phyloP scores from a whole-genome alignment of 2,797 vertebrate species.

The Girardinus metallicus region DNA sequence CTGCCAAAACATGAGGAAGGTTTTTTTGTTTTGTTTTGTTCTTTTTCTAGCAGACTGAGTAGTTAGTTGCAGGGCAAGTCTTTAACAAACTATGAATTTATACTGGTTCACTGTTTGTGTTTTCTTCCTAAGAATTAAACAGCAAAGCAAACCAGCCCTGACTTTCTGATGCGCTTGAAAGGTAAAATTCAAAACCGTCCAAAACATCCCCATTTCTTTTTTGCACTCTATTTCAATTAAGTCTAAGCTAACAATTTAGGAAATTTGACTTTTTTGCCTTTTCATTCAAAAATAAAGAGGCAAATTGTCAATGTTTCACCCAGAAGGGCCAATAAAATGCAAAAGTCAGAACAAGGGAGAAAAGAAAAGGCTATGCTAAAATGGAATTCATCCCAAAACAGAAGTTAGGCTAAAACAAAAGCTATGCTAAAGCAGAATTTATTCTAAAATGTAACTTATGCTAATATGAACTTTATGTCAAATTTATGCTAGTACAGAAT shows the following conservation, averaged over 20 bases:
- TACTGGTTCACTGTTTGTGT: neutral
- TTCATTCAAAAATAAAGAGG: neutral
- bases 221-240: neutral
- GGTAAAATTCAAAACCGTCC: neutral
- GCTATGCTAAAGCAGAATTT: neutral
- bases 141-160: neutral
- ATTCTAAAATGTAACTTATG: neutral
- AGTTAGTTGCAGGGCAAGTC: conserved; percentile 29
- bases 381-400: too few relatives aligned
- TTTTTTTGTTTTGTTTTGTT: too few relatives aligned
- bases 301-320: neutral
- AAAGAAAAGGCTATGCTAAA: too few relatives aligned
- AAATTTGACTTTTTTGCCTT: neutral
- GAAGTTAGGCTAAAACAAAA: too few relatives aligned
- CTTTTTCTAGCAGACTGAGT: conserved; percentile 20
- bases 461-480: too few relatives aligned
- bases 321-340: too few relatives aligned
- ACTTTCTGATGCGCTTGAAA: neutral
- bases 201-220: neutral
- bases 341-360: too few relatives aligned
- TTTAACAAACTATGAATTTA: conserved; percentile 50
- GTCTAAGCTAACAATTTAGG: neutral
- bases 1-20: neutral
- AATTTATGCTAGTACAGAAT: too few relatives aligned
- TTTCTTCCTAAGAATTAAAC: neutral